A percentile compares a stretch with the other conserved stretches of the same genome.
Evolutionary conservation across 2,797 vertebrate species (phyloP).

Genomic region (Leontopithecus rosalia): DNA sequence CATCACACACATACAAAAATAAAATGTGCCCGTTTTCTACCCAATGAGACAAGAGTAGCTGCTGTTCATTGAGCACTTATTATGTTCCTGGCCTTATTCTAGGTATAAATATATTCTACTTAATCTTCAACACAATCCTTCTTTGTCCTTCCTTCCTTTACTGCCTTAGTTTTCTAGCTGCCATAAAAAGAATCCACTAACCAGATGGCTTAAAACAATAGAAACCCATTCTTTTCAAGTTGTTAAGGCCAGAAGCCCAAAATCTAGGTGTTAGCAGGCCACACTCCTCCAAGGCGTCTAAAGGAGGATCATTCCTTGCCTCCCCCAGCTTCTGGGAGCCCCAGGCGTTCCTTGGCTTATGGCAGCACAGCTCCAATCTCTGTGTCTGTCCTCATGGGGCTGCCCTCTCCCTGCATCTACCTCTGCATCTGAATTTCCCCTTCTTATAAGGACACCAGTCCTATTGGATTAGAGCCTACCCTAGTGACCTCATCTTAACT

Average conservation of each 20-base stretch:
- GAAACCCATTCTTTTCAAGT: not conserved
- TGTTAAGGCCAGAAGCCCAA: not conserved
- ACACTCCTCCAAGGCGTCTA: not conserved
- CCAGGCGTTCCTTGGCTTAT: not conserved
- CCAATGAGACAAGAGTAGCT: constrained; percentile 19
- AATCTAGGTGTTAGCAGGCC: not conserved
- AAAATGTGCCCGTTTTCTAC: not conserved
- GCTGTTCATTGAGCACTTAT: not conserved
- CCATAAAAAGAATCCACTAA: not conserved
- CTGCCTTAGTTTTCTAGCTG: not conserved
- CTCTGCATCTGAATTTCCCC: not conserved
- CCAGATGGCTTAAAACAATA: not conserved
- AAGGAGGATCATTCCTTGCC: not conserved
- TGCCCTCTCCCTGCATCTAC: not conserved
- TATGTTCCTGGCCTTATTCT: not conserved
- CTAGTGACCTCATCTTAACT: not conserved
- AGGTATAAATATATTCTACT: not conserved
- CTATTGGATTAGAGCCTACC: not conserved
- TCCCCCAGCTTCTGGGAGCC: not conserved
- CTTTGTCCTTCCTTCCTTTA: not conserved
- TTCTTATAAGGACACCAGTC: not conserved
- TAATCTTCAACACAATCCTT: not conserved
- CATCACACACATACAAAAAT: not conserved
- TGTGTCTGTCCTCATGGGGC: not conserved
- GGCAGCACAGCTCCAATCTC: not conserved